A percentile compares a stretch with the other conserved stretches of the same genome.
phyloP scores from a whole-genome alignment of 2,797 vertebrate species.

The Siniperca scherzeri region DNA sequence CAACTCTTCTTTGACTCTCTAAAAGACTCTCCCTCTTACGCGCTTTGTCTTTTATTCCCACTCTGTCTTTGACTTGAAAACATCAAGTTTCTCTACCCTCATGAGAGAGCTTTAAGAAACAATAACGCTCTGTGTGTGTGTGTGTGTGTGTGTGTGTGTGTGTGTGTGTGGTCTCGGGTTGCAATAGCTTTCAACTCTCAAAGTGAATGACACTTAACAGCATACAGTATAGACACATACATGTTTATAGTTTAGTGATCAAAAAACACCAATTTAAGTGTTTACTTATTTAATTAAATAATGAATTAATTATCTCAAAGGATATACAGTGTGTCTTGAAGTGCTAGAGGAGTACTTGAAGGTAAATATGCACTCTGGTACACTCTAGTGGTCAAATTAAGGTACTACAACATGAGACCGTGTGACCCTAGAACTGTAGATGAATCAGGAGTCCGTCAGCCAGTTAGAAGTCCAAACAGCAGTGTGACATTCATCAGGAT shows the following conservation, averaged over 20 bases:
- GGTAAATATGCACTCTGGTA: constrained; percentile 10
- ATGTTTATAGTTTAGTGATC: not conserved
- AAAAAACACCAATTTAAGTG: not conserved
- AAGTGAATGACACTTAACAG: constrained; percentile 16
- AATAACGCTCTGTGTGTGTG: constrained; percentile 55
- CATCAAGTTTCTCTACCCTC: constrained; percentile 32
- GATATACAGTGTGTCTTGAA: not conserved
- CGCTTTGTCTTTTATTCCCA: constrained; percentile 39
- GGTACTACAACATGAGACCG: not conserved
- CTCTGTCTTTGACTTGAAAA: constrained; percentile 48
- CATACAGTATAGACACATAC: not conserved
- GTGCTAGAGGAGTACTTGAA: not conserved
- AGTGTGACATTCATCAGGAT: constrained; percentile 42
- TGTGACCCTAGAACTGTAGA: not conserved
- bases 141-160: constrained; percentile 15
- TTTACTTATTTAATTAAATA: not conserved
- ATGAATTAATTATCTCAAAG: not conserved
- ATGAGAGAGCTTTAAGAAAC: constrained; percentile 58
- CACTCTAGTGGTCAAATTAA: constrained; percentile 46
- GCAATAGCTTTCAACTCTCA: constrained; percentile 31
- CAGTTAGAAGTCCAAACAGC: constrained; percentile 10
- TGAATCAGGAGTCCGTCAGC: not conserved
- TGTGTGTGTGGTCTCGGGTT: constrained; percentile 34
- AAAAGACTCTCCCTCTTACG: constrained; percentile 17
- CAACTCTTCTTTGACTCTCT: constrained; percentile 43